Evolutionary conservation across 2,888 invertebrate genomes (phyloP), one percentile per base, ranked within the genome.

Genomic region (Carpatolechia fugitivella): DNA sequence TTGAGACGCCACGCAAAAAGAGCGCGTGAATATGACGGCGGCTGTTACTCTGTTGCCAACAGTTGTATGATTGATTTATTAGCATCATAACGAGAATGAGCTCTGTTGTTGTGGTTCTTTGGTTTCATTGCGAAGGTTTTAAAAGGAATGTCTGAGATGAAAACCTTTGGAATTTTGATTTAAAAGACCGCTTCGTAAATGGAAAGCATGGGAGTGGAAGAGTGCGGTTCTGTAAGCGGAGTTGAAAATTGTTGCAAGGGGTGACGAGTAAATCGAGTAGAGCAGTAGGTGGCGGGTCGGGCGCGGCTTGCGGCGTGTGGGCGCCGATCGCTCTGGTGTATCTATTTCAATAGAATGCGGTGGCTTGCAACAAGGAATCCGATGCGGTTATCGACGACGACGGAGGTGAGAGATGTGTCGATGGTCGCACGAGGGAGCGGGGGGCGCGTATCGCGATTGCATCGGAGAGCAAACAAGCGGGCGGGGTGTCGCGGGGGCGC

Each of bases 401-500:
- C 81, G 80, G 79, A 84, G 87, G 86, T 86, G 86, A 83, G 85
- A 85, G 84, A 82, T 82, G 84, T 83, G 80, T 80, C 81, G 81
- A 76, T 77, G 74, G 72, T 70, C 63, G 64, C 59, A 68, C 62
- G 69, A 71, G 67, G 58, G 65, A 69, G 64, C 68, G 66, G 70
- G 65, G 69, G 69, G 72, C 70, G 76, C 80, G 88, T 87, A 85
- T 90, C 89, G 86, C 89, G 89, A 88, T 90, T 90, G 89, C 89
- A 90, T 87, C 89, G 87, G 84, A 88, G 89, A 89, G 88, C 89
- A 90, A 89, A 90, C 89, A 89, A 85, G 87, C 85, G 85, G 83
- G 83, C 79, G 87, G 82, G 84, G 85, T 80, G 82, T 78, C 78
- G 83, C 79, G 78, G 80, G 78, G 78, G 74, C 78, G 85, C 84